phyloP scores from a whole-genome alignment of 2,888 invertebrate genomes.

The Lepas anatifera region DNA sequence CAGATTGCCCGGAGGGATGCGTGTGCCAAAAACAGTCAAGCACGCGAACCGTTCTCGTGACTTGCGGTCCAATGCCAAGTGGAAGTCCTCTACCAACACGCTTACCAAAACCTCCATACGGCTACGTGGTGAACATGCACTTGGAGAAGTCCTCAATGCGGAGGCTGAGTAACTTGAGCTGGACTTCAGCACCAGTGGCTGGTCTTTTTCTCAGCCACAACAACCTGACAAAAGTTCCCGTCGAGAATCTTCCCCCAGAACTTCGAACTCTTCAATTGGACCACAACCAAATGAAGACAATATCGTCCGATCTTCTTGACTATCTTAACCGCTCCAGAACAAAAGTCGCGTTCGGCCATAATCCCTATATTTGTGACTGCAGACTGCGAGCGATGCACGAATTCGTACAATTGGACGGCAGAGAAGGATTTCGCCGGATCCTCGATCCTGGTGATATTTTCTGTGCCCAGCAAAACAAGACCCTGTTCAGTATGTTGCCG shows the following conservation, averaged over 20 bases:
- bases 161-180: not conserved
- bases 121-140: not conserved
- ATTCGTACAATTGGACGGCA: constrained; percentile 39
- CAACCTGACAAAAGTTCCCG: constrained; percentile 31
- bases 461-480: not conserved
- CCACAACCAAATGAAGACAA: constrained; percentile 41
- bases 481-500: not conserved
- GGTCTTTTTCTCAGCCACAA: constrained; percentile 42
- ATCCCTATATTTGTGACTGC: constrained; percentile 59
- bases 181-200: constrained; percentile 31
- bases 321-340: constrained; percentile 38
- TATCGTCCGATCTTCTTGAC: constrained; percentile 38
- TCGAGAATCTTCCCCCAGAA: constrained; percentile 8
- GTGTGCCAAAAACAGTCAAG: not conserved
- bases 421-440: constrained; percentile 15
- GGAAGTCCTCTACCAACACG: not conserved
- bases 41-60: not conserved
- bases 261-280: constrained; percentile 40
- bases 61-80: not conserved
- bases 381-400: constrained; percentile 44
- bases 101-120: not conserved
- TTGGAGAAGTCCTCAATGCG: too few species aligned
- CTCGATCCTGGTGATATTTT: not conserved
- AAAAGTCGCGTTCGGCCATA: constrained; percentile 46
- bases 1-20: constrained; percentile 3